Evolutionary conservation across 2,888 invertebrate genomes (phyloP).

Genomic region (Neuroscelio doddi): DNA sequence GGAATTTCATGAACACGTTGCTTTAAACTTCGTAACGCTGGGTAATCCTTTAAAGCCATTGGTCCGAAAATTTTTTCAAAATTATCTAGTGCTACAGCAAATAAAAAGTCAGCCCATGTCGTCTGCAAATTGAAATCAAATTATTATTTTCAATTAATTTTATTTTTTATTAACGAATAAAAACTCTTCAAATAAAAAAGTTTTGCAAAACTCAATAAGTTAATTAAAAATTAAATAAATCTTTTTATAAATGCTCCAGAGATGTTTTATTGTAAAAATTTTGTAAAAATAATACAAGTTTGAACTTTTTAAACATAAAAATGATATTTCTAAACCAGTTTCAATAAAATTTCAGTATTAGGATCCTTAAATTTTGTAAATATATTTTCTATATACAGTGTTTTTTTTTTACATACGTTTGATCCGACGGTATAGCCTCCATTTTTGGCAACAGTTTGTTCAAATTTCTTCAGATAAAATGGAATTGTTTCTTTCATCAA

Average conservation of each 20-base stretch:
- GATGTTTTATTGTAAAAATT: too few relatives aligned
- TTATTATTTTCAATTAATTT: too few relatives aligned
- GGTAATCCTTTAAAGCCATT: constrained; percentile 74
- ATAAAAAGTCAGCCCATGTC: constrained; percentile 77
- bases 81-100: constrained; percentile 75
- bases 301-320: background rate
- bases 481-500: constrained; percentile 75
- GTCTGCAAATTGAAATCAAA: constrained; percentile 74
- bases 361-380: background rate
- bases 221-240: too few relatives aligned
- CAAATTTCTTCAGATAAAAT: constrained; percentile 75
- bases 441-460: constrained; percentile 74
- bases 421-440: constrained; percentile 75
- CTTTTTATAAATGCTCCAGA: too few relatives aligned
- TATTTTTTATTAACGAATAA: too few relatives aligned
- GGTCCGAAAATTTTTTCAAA: constrained; percentile 75
- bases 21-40: constrained; percentile 74
- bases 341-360: background rate
- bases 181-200: too few relatives aligned
- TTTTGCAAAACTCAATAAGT: too few relatives aligned
- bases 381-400: background rate
- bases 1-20: constrained; percentile 74
- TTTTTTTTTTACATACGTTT: constrained; percentile 68
- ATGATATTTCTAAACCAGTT: background rate
- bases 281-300: background rate